Conservation (phyloP, 1,140 invertebrate species). For the Musca domestica region DNA sequence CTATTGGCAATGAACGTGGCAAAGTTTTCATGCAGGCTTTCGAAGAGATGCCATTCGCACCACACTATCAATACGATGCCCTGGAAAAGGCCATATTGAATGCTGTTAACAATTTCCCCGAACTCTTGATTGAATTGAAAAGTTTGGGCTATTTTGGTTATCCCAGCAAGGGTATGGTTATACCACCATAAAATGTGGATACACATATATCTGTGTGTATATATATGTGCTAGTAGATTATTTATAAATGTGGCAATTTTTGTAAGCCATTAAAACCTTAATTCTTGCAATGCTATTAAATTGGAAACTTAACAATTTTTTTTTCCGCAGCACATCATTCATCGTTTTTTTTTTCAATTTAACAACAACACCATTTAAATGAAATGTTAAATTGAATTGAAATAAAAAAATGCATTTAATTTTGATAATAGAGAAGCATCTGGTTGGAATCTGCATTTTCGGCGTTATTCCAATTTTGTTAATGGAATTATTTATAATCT, state of each 20-base stretch:
- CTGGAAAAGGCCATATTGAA: conserved; percentile 62
- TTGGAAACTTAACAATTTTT: not conserved
- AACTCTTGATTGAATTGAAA: conserved; percentile 61
- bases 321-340: no score
- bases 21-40: conserved; percentile 64
- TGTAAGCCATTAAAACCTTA: not conserved
- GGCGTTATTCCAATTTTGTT: no score
- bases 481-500: no score
- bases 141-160: conserved; percentile 56
- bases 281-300: not conserved
- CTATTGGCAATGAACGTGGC: conserved; percentile 65
- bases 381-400: no score
- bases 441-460: no score
- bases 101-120: conserved; percentile 62
- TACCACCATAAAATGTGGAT: conserved; percentile 1
- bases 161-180: conserved; percentile 33
- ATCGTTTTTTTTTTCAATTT: no score
- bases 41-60: conserved; percentile 66
- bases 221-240: not conserved
- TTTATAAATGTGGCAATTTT: not conserved
- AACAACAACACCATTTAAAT: no score
- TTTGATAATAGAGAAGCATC: no score
- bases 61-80: conserved; percentile 63
- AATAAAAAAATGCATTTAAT: no score
- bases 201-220: not conserved